Percentiles rank a stretch among this genome's conserved stretches.
Conservation (phyloP, 2,113 vertebrate species). For the Raja brachyura region DNA sequence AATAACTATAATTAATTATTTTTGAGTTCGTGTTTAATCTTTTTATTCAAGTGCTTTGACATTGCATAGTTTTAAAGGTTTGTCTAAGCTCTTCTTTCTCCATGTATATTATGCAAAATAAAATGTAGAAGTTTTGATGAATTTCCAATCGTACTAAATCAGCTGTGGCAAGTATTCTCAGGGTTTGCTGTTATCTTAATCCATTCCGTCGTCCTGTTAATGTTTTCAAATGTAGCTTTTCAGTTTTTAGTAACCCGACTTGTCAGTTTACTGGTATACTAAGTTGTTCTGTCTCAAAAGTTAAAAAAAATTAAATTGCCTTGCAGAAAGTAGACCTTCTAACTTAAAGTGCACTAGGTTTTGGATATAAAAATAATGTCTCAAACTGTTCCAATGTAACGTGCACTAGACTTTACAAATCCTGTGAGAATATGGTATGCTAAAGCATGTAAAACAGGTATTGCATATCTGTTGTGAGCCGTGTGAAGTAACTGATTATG, state of each 20-base stretch:
- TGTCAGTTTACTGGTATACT: background rate
- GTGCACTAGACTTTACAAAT: background rate
- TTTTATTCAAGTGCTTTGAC: slow-evolving; percentile 5
- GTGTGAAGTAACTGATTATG: slow-evolving; percentile 8
- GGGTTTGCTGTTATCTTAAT: slow-evolving; percentile 28
- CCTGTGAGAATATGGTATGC: background rate
- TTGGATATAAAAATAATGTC: slow-evolving; percentile 7
- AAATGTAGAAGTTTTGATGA: background rate
- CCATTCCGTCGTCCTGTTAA: slow-evolving; percentile 1
- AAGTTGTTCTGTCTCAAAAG: slow-evolving; percentile 5
- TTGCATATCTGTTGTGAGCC: background rate
- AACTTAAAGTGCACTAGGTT: background rate
- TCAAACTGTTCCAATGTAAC: background rate
- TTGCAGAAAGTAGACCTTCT: slow-evolving; percentile 7
- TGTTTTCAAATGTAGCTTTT: slow-evolving; percentile 11
- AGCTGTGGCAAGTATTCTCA: slow-evolving; percentile 35
- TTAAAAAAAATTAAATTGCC: background rate
- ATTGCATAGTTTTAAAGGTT: slow-evolving; percentile 13
- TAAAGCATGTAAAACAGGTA: background rate
- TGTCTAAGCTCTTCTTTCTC: slow-evolving; percentile 7
- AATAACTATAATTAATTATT: slow-evolving; percentile 16
- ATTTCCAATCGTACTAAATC: background rate
- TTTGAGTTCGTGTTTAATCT: background rate
- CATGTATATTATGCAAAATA: slow-evolving; percentile 2
- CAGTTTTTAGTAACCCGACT: slow-evolving; percentile 11